Evolutionary conservation across 2,888 invertebrate genomes (phyloP), one percentile per base, ranked within the genome.

Genomic region (Caenorhabditis becei): DNA sequence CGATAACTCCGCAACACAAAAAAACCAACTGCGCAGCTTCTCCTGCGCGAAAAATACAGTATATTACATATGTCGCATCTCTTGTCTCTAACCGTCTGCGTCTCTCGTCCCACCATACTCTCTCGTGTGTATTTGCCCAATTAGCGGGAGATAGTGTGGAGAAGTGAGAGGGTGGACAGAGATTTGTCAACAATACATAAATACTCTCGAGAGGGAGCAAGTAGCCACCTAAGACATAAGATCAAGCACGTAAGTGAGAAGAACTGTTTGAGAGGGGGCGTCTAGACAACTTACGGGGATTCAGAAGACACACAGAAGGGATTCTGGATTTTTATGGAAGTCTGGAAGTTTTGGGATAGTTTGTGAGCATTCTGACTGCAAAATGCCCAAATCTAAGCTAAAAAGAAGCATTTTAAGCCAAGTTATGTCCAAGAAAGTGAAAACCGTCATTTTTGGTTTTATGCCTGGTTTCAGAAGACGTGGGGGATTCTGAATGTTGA

Each of bases 161-260:
- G 14, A 41, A 2, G 7, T 32, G 24, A 26, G 37, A 49, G 47
- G 49, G 37, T 16, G 14, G 54, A 47, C 56, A 72, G 47, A 54
- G 49, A 44, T 70, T 70, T 63, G 71, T 72, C 62, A 72, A 72
- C 71, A 72, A 35, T 72, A 63, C 56, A 72, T 63, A 72, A 63
- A 72, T 72, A 72, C 61, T 63, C 51, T 54, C 56, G 63, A 72
- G 53, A 14, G 14, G 41, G 11, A 14, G 14, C 41, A 41, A 41
- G 41, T 41, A 41, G 41, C 14, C 32, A 41, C 35, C 20, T 37
- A 67, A 62, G 61, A 63, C 56, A 72, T 75, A 61, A 66, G 74
- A 75, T 66, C 74, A 66, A 74, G 58, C 18, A 24, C 37, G 56
- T 63, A 65, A 74, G 74, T 59, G 74, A 59, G 49, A 66, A 66